A percentile compares a stretch with the other conserved stretches of the same genome.
Conservation (phyloP, 2,888 invertebrate genomes). For the Mantis religiosa region DNA sequence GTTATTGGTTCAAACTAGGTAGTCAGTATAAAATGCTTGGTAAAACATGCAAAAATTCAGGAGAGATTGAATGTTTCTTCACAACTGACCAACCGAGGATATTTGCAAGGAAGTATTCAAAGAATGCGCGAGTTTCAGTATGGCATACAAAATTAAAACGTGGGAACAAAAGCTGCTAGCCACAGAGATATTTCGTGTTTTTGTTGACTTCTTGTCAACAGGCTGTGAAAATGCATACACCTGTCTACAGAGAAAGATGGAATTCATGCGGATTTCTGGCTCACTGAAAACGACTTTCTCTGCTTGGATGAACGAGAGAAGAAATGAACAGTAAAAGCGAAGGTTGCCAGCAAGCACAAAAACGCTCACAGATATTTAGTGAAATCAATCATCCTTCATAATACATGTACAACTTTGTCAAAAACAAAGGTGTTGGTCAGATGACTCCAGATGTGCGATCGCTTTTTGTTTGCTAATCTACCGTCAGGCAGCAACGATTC, state of each 20-base stretch:
- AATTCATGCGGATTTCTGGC: not conserved
- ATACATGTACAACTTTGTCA: not conserved
- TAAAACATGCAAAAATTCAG: too few relatives aligned
- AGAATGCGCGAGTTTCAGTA: not conserved
- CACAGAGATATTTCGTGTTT: not conserved
- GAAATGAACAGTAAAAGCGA: not conserved
- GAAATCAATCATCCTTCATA: not conserved
- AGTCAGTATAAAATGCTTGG: too few relatives aligned
- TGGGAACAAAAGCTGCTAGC: not conserved
- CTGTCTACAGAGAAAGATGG: not conserved
- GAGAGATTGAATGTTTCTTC: too few relatives aligned
- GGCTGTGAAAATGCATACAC: not conserved
- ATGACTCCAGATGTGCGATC: too few relatives aligned
- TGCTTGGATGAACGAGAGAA: not conserved
- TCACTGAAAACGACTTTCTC: not conserved
- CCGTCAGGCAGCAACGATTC: too few relatives aligned
- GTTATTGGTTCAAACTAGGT: too few relatives aligned
- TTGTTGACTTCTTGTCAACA: not conserved
- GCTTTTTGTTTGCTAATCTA: too few relatives aligned
- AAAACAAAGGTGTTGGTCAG: not conserved
- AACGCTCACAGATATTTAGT: not conserved
- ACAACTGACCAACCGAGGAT: too few relatives aligned
- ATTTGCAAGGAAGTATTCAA: not conserved
- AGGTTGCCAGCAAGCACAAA: not conserved
- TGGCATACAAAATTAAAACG: not conserved